Evolutionary conservation across 1,140 invertebrate genomes (phyloP).

Genomic region (Nasonia longicornis): DNA sequence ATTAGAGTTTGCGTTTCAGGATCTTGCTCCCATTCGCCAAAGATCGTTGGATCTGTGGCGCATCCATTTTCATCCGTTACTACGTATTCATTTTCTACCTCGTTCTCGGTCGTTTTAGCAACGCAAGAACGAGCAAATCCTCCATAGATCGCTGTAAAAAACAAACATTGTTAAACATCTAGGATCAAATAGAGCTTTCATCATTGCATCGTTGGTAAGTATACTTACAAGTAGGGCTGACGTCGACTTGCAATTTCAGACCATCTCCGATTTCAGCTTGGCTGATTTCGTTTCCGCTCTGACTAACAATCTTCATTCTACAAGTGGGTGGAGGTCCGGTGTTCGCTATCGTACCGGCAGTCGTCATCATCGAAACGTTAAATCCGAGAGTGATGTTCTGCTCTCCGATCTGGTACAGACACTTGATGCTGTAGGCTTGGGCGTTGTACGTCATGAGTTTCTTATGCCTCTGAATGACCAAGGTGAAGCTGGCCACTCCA

Average conservation of each 20-base stretch:
- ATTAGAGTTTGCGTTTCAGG: slow-evolving; percentile 84
- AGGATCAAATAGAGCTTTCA: too few relatives aligned
- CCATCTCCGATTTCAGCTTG: slow-evolving; percentile 94
- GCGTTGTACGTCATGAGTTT: slow-evolving; percentile 95
- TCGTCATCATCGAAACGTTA: slow-evolving; percentile 95
- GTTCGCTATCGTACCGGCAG: slow-evolving; percentile 94
- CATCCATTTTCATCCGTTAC: slow-evolving; percentile 96
- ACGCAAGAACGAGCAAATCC: slow-evolving; percentile 93
- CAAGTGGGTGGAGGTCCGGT: slow-evolving; percentile 94
- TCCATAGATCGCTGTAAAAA: slow-evolving; percentile 87
- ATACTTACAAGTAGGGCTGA: slow-evolving; percentile 88
- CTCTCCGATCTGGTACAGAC: slow-evolving; percentile 93
- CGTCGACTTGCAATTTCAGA: slow-evolving; percentile 90
- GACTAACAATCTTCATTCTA: slow-evolving; percentile 90
- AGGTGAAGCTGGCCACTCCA: slow-evolving; percentile 90
- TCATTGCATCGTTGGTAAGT: neutral
- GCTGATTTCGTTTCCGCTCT: slow-evolving; percentile 87
- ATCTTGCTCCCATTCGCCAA: slow-evolving; percentile 93
- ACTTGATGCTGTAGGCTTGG: slow-evolving; percentile 94
- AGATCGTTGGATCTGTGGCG: slow-evolving; percentile 91
- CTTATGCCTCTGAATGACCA: slow-evolving; percentile 95
- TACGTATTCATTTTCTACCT: slow-evolving; percentile 89
- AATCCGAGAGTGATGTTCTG: slow-evolving; percentile 93
- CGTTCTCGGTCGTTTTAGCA: slow-evolving; percentile 91
- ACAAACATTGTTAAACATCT: neutral